Percentiles rank a stretch among this genome's conserved stretches.
Evolutionary conservation across 2,113 vertebrate genomes (phyloP).

Genomic region (Acinonyx jubatus): DNA sequence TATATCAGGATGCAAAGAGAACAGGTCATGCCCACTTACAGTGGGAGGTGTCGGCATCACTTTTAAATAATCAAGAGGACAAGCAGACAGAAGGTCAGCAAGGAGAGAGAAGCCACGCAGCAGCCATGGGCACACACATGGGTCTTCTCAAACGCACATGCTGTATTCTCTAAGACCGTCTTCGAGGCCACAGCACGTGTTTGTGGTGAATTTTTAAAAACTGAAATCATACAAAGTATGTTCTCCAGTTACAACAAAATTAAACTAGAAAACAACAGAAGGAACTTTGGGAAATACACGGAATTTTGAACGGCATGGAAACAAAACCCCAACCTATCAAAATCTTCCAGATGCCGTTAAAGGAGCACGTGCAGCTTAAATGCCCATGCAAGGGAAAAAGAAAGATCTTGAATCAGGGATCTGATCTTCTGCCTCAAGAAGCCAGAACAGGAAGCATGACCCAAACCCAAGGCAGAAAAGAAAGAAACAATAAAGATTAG

Average conservation of each 20-base stretch:
- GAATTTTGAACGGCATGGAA: background rate
- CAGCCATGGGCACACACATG: background rate
- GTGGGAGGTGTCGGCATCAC: background rate
- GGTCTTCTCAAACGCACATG: accelerated
- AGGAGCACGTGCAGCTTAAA: background rate
- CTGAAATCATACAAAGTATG: background rate
- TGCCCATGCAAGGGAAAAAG: background rate
- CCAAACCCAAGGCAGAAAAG: background rate
- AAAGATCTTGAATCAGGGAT: background rate
- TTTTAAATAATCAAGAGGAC: background rate
- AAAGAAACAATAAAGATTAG: background rate
- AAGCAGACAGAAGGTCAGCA: background rate
- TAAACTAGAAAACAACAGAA: background rate
- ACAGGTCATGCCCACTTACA: background rate
- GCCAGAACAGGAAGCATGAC: background rate
- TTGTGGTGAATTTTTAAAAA: background rate
- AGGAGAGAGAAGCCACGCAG: background rate
- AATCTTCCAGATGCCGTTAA: background rate
- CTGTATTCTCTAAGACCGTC: background rate
- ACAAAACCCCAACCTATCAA: background rate
- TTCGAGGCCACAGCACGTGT: background rate
- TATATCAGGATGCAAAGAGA: background rate
- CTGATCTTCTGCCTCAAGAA: background rate
- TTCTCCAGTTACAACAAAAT: background rate
- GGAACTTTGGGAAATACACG: background rate